These are phyloP conservation scores for Leiothrix lutea DNA, from an alignment of 2,113 vertebrate genomes.

Conservation along the genomic window DNA sequence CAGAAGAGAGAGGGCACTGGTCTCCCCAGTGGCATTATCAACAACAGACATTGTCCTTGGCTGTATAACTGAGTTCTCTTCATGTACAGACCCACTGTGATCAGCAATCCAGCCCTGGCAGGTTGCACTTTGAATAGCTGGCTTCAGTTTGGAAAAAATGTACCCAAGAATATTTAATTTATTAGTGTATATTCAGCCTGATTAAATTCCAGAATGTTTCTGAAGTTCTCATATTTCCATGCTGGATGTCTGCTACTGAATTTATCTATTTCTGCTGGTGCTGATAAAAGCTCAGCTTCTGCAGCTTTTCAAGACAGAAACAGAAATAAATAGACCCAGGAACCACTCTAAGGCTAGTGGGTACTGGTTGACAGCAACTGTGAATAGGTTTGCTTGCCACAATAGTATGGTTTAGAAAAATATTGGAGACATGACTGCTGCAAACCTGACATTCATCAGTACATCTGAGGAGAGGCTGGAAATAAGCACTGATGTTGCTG, in stretches of 20 bases:
- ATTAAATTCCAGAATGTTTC: not conserved
- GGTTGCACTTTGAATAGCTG: not conserved
- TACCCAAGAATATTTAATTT: not conserved
- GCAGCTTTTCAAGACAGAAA: not conserved
- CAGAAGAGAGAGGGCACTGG: not conserved
- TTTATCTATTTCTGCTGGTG: not conserved
- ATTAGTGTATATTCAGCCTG: not conserved
- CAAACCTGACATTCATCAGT: not conserved
- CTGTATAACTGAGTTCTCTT: not conserved
- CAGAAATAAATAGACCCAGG: not conserved
- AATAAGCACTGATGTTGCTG: not conserved
- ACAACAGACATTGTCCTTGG: not conserved
- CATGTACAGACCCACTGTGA: not conserved
- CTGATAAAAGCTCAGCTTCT: not conserved
- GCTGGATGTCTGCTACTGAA: not conserved
- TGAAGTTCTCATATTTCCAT: not conserved
- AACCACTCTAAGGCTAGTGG: not conserved
- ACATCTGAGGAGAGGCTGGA: constrained; percentile 4
- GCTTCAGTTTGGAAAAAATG: not conserved
- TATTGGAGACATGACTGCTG: not conserved
- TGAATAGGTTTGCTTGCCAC: not conserved
- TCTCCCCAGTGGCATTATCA: not conserved
- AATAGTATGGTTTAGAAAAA: not conserved
- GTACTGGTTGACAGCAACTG: not conserved
- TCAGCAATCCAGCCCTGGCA: not conserved